A percentile compares a stretch with the other conserved stretches of the same genome.
Conservation (phyloP, 2,888 invertebrate species). For the Calliphora vomitoria region DNA sequence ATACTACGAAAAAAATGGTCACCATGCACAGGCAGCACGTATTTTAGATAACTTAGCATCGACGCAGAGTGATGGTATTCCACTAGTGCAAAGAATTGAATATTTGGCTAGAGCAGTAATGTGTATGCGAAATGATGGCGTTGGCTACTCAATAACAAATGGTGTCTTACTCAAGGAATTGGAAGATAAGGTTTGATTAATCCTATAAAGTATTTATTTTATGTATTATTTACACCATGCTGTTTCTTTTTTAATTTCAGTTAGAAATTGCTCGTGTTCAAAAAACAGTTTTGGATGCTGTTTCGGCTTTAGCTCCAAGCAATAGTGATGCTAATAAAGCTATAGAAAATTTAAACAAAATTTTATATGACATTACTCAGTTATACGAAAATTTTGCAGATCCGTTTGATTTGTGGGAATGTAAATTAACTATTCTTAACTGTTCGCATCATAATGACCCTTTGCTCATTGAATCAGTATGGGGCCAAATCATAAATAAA, state of each 20-base stretch:
- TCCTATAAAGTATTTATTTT: background rate
- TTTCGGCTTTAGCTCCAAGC: constrained; percentile 85
- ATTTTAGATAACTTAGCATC: constrained; percentile 93
- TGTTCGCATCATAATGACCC: constrained; percentile 97
- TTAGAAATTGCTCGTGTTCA: constrained; percentile 95
- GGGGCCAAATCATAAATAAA: constrained; percentile 91
- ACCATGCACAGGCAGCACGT: constrained; percentile 96
- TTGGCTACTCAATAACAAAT: constrained; percentile 89
- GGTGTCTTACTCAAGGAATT: constrained; percentile 94
- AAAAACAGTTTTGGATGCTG: constrained; percentile 88
- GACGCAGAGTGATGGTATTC: constrained; percentile 88
- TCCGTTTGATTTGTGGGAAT: constrained; percentile 95
- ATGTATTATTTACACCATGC: background rate
- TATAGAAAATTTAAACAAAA: constrained; percentile 90
- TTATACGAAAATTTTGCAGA: constrained; percentile 97
- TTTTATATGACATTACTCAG: constrained; percentile 94
- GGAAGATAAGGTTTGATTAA: constrained; percentile 90
- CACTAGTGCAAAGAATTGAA: constrained; percentile 92
- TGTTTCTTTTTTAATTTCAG: constrained; percentile 70
- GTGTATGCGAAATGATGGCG: constrained; percentile 95
- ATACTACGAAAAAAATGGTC: constrained; percentile 96
- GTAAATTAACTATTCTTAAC: constrained; percentile 96
- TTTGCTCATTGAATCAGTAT: constrained; percentile 94
- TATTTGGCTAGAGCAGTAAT: constrained; percentile 97
- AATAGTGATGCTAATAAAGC: constrained; percentile 87